phyloP scores from a whole-genome alignment of 2,113 vertebrate genomes.

The Potamarius usumacintae region DNA sequence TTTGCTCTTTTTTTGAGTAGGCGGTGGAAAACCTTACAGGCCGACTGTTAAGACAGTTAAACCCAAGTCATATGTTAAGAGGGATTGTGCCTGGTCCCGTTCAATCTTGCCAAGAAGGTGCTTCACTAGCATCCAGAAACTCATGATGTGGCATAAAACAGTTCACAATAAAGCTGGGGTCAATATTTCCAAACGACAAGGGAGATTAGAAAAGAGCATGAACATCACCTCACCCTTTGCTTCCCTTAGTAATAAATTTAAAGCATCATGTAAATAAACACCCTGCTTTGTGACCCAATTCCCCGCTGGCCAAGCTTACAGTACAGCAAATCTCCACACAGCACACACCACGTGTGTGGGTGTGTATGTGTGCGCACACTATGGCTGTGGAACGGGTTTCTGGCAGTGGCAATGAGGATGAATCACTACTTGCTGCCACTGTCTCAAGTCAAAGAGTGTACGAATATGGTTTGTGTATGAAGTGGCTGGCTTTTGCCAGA shows the following conservation, averaged over 20 bases:
- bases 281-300: background rate
- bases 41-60: constrained; percentile 14
- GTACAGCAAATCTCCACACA: background rate
- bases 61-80: constrained; percentile 4
- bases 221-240: background rate
- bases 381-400: background rate
- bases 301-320: background rate
- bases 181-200: background rate
- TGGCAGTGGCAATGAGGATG: background rate
- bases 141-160: constrained; percentile 9
- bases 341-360: background rate
- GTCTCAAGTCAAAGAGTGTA: constrained; percentile 29
- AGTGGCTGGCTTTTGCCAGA: constrained; percentile 57
- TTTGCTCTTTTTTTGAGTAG: constrained; percentile 1
- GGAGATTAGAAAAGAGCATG: background rate
- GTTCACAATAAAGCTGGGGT: background rate
- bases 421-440: background rate
- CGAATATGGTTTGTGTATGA: constrained; percentile 36
- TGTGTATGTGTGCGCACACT: background rate
- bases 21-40: background rate
- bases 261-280: background rate
- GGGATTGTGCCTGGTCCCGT: background rate
- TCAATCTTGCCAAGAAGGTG: background rate
- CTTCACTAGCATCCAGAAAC: constrained; percentile 18
- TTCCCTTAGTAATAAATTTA: background rate